Base-by-base conservation (phyloP, 2,113 vertebrate genomes). In the Thamnaconus septentrionalis region DNA sequence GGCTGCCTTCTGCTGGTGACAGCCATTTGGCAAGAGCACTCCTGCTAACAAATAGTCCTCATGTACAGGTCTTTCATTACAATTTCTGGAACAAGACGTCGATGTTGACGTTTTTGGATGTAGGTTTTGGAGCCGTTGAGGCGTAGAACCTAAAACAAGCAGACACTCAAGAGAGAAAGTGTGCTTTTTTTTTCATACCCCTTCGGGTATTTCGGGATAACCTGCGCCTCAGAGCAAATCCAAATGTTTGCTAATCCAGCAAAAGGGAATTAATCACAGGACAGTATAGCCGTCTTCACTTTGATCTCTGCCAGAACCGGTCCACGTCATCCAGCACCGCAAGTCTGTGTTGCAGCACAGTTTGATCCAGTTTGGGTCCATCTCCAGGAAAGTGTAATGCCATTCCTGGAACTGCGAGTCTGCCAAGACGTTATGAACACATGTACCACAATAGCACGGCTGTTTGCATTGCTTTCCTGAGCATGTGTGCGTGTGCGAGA, bases 391-490 rank as follows among this genome's bases (percentile, higher is more conserved):
- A 66, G 44, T 54, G 40, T 66, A 65, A 65, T 9, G 52, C 59
- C 57, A 64, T 87, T 85, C 88, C 57, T 49, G 72, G 83, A 85
- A 85, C 46, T 63, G 51, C 10, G 59, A 64, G 59, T 31, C 71
- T 76, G 63, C 80, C 69, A 68, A 71, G 79, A 78, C 79, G 80
- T 54, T 3, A 39, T 31, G 61, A 78, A 49, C 70, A 75, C 73
- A 76, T 79, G 79, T 59, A 70, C 39, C 2, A 1, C 44, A 9
- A 52, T 12, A 44, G 53, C 3, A 1, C 42, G 10, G 53, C 18
- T 44, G 52, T 69, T 56, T 57, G 69, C 64, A 6, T 31, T 80
- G 60, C 73, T 60, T 66, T 53, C 67, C 4, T 42, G 59, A 45
- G 51, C 48, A 18, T 56, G 59, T 43, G 52, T 41, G 59, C 7